phyloP scores from a whole-genome alignment of 92 coral and sea anemone genomes.

The Parazoanthus swiftii region DNA sequence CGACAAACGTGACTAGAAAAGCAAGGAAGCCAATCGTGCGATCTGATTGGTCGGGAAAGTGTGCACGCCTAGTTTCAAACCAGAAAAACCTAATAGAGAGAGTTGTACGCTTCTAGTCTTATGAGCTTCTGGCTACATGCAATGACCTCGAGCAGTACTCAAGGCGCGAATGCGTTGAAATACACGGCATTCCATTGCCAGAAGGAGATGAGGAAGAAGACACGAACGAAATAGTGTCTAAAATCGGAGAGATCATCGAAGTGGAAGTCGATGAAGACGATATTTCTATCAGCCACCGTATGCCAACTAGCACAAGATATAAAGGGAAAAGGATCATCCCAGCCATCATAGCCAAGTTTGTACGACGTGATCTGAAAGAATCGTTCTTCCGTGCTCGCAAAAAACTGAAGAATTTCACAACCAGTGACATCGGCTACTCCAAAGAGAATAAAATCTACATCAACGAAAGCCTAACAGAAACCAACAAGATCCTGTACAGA shows the following conservation, averaged over 20 bases:
- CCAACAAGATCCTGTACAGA: not conserved
- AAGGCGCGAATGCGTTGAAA: constrained; percentile 36
- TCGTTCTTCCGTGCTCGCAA: not conserved
- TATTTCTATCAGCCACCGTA: constrained; percentile 44
- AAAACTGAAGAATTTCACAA: not conserved
- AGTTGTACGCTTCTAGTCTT: too few relatives aligned
- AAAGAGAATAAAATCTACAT: constrained; percentile 2
- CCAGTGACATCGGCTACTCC: constrained; percentile 1
- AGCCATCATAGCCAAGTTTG: constrained; percentile 15
- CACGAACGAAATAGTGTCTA: constrained; percentile 38
- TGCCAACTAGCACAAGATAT: constrained; percentile 9
- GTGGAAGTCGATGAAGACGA: constrained; percentile 26
- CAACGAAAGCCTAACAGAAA: not conserved
- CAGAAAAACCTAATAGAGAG: too few relatives aligned
- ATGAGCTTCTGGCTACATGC: too few relatives aligned
- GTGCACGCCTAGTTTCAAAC: too few relatives aligned
- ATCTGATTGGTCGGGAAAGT: too few relatives aligned
- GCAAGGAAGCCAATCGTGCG: too few relatives aligned
- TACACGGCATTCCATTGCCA: constrained; percentile 35
- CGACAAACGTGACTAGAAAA: too few relatives aligned
- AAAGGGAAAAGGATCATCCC: not conserved
- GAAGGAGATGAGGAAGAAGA: constrained; percentile 27
- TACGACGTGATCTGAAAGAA: constrained; percentile 3
- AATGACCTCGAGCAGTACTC: constrained; percentile 47
- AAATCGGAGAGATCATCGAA: constrained; percentile 27